Evolutionary conservation across 2,797 vertebrate species (phyloP).

Genomic region (Lepilemur ruficaudatus): DNA sequence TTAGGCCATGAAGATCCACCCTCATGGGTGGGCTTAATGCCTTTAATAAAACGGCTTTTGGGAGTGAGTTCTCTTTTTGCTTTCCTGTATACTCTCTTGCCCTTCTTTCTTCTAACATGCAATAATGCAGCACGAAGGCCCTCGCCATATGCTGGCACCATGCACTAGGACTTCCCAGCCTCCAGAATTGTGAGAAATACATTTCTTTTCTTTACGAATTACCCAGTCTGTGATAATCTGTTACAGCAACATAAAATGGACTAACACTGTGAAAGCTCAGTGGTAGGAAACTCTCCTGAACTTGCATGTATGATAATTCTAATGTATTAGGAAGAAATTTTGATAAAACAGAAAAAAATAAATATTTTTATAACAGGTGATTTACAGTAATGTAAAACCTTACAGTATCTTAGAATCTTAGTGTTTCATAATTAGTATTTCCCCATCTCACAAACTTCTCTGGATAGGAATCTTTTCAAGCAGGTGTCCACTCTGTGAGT

Average conservation of each 20-base stretch:
- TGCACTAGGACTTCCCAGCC: not conserved
- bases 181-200: not conserved
- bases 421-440: not conserved
- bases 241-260: not conserved
- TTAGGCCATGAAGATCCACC: not conserved
- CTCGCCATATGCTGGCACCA: not conserved
- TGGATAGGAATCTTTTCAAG: not conserved
- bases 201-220: not conserved
- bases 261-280: not conserved
- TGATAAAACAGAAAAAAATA: not conserved
- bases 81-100: not conserved
- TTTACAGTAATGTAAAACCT: not conserved
- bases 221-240: not conserved
- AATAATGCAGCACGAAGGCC: not conserved
- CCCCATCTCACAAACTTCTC: not conserved
- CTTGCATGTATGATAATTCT: not conserved
- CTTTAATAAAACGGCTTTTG: not conserved
- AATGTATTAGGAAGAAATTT: not conserved
- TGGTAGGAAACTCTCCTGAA: not conserved
- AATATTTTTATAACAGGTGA: not conserved
- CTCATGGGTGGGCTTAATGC: not conserved
- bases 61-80: not conserved
- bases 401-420: not conserved
- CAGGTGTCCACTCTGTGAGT: not conserved
- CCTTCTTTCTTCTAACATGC: not conserved